These are phyloP conservation scores for Empidonax traillii DNA, from an alignment of 2,113 vertebrate genomes.

Conservation along the genomic window DNA sequence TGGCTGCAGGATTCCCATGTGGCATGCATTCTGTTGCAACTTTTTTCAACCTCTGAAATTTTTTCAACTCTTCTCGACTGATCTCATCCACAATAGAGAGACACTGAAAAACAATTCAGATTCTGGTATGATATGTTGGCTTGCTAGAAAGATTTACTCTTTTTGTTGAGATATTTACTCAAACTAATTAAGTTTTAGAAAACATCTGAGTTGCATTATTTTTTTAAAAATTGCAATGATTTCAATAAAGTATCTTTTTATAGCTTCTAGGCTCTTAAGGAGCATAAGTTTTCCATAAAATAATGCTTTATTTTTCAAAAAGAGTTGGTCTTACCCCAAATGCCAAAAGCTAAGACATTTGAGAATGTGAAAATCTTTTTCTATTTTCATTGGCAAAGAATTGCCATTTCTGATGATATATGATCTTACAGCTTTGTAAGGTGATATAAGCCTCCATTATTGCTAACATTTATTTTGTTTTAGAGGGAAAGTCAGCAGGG, in stretches of 20 bases:
- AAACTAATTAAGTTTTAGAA: not conserved
- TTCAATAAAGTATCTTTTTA: not conserved
- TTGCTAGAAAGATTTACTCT: slow-evolving; percentile 4
- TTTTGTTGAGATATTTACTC: not conserved
- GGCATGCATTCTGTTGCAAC: not conserved
- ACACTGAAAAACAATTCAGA: not conserved
- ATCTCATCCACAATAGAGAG: not conserved
- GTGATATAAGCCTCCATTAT: not conserved
- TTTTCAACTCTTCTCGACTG: not conserved
- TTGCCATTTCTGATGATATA: not conserved
- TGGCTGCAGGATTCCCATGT: not conserved
- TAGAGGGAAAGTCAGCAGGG: not conserved
- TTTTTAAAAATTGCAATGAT: not conserved
- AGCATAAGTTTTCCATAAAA: slow-evolving; percentile 33
- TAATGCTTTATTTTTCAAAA: not conserved
- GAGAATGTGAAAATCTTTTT: not conserved
- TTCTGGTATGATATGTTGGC: not conserved
- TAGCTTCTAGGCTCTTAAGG: not conserved
- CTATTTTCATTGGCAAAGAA: slow-evolving; percentile 37
- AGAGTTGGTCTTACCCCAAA: not conserved
- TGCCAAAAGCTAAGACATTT: slow-evolving; percentile 25
- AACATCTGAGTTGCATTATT: not conserved
- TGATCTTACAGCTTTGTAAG: slow-evolving; percentile 23
- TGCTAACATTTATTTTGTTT: slow-evolving; percentile 32
- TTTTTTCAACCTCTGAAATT: slow-evolving; percentile 9